Percentiles rank a stretch among this genome's conserved stretches.
Conservation (phyloP, 30 jellyfish, hydroid and myxozoan species). For the Turritopsis rubra region DNA sequence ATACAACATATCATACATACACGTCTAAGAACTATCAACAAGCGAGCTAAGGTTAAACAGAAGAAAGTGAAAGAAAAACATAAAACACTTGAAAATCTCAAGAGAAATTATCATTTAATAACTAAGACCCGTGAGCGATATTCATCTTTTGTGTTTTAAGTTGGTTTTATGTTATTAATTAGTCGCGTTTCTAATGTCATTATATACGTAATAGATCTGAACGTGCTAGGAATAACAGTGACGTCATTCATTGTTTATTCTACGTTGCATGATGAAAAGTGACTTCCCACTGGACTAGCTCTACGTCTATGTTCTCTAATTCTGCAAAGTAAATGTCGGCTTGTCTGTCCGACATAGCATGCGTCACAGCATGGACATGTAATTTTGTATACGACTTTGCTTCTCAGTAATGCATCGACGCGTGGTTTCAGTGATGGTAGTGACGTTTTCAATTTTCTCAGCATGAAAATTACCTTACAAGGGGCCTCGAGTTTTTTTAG, state of each 20-base stretch:
- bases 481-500: background rate
- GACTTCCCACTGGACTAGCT: background rate
- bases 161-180: background rate
- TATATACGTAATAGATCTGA: background rate
- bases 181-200: background rate
- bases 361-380: conserved; percentile 15
- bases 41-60: background rate
- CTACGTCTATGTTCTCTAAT: background rate
- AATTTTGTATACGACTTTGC: conserved; percentile 7
- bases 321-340: conserved; percentile 4
- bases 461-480: background rate
- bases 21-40: background rate
- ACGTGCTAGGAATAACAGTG: background rate
- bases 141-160: background rate
- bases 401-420: background rate
- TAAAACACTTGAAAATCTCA: background rate
- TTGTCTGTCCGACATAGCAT: conserved; percentile 22
- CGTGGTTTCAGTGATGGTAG: conserved; percentile 5
- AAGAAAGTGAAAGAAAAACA: background rate
- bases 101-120: background rate
- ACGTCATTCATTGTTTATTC: background rate
- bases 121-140: background rate
- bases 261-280: too few relatives aligned
- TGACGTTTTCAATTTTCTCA: background rate
- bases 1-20: background rate